Evolutionary conservation across 2,797 vertebrate species (phyloP), one percentile per base, ranked within the genome.

Genomic region (Hydrocynus forskahlii): DNA sequence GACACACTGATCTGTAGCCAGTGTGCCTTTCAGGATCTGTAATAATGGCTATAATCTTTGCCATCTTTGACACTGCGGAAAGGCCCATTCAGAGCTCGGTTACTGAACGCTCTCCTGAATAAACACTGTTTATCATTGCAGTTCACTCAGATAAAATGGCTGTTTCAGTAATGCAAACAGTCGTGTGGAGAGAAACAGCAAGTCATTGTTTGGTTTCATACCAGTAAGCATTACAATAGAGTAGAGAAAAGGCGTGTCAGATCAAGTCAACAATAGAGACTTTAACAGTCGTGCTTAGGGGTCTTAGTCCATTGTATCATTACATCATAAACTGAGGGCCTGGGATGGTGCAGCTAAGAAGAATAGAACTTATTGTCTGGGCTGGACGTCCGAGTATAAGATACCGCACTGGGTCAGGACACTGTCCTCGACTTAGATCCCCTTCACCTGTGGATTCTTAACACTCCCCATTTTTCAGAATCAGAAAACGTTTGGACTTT

Each of bases 161-260:
- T 9, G 29, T 35, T 35, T 25, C n/a, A 5, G 50, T 74, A 67
- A 48, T n/a, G 19, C n/a, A 80, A 67, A 25, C 62, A 50, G 72
- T 60, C 54, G 38, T 6, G 25, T 40, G 64, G 29, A 17, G 40
- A 23, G 50, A 59, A 19, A 52, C 23, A 23, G 38, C 40, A 16
- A 4, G 21, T 17, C 38, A 21, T 68, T 57, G 70, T 59, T 35
- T 68, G 8, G 70, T 72, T 55, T 35, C 4, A 13, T 21, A 75
- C 62, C 55, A 50, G 25, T 50, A 25, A 4, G 17, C 10, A 21
- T 72, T 35, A 52, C 19, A 17, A 23, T 5, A 54, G 40, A 52
- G 16, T 23, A 63, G 19, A 52, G 17, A 40, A 35, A 14, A 19
- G 19, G 38, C 5, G n/a, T 57, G 48, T 74, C 60, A 7, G 29